Conservation (phyloP, 1,140 invertebrate genomes). For the Muscidifurax raptorellus region DNA sequence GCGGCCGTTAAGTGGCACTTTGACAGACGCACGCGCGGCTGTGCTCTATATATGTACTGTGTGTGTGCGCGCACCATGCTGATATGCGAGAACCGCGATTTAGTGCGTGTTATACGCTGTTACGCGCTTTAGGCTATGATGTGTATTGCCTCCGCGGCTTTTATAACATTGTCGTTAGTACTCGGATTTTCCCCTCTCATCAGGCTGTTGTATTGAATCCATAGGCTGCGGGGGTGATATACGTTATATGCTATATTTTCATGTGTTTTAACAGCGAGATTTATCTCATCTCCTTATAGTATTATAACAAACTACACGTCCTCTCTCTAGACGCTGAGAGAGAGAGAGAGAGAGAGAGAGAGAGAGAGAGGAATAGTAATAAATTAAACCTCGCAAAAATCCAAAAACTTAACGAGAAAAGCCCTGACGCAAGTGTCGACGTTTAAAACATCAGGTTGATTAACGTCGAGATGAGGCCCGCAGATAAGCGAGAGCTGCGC, state of each 20-base stretch:
- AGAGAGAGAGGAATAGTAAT: background rate
- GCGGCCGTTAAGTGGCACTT: slow-evolving; percentile 10
- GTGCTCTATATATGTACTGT: background rate
- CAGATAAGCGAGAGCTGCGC: background rate
- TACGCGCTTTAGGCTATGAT: background rate
- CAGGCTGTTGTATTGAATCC: background rate
- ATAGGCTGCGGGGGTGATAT: too few species aligned
- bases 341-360: too few species aligned
- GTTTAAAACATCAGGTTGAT: background rate
- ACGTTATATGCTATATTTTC: too few species aligned
- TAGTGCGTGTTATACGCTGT: background rate
- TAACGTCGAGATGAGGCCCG: background rate
- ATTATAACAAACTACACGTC: background rate
- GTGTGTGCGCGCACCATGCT: background rate
- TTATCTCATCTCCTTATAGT: too few species aligned
- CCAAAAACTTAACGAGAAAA: background rate
- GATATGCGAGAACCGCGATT: background rate
- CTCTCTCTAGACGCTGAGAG: too few species aligned
- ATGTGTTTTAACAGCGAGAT: too few species aligned
- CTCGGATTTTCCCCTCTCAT: background rate
- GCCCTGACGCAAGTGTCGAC: background rate
- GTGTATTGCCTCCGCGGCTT: background rate
- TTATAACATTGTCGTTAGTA: background rate
- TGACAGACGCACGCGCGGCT: background rate
- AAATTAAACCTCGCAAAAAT: background rate